Percentiles rank a stretch among this genome's conserved stretches.
Conservation (phyloP, 2,797 vertebrate species). For the Naso thynnoides region DNA sequence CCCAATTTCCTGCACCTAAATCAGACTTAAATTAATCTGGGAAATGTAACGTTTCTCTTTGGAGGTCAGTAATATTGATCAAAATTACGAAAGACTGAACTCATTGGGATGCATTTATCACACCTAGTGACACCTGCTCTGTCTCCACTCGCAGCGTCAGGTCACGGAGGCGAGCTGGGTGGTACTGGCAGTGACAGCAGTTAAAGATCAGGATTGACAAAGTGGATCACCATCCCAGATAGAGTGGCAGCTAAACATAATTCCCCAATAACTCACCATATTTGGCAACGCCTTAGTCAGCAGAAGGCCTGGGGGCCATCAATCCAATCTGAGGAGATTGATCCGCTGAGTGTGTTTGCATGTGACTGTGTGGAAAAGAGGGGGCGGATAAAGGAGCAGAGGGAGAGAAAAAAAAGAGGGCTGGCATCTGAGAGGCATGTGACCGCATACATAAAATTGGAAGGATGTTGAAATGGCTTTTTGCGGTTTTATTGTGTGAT, state of each 20-base stretch:
- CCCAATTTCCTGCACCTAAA: constrained; percentile 10
- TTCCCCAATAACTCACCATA: constrained; percentile 76
- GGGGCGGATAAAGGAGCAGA: neutral
- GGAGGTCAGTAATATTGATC: constrained; percentile 54
- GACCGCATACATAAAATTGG: constrained; percentile 15
- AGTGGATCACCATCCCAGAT: constrained; percentile 72
- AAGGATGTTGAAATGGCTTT: constrained; percentile 17
- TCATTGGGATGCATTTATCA: constrained; percentile 60
- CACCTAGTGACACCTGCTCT: constrained; percentile 41
- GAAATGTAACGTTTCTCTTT: constrained; percentile 37
- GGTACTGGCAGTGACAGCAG: constrained; percentile 68
- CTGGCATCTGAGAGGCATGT: constrained; percentile 18
- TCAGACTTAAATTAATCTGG: constrained; percentile 15
- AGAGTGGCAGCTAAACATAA: constrained; percentile 72
- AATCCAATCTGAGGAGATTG: constrained; percentile 78
- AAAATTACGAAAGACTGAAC: constrained; percentile 26
- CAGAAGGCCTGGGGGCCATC: constrained; percentile 73
- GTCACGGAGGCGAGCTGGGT: constrained; percentile 53
- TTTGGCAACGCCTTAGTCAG: constrained; percentile 81
- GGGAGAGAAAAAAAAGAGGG: neutral
- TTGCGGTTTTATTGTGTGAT: constrained; percentile 31
- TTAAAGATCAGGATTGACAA: constrained; percentile 79
- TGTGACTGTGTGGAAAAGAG: constrained; percentile 34
- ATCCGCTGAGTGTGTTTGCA: constrained; percentile 67
- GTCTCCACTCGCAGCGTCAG: constrained; percentile 27